Percentiles rank a stretch among this genome's conserved stretches.
phyloP scores from a whole-genome alignment of 2,888 invertebrate species.

The Neoaliturus tenellus region DNA sequence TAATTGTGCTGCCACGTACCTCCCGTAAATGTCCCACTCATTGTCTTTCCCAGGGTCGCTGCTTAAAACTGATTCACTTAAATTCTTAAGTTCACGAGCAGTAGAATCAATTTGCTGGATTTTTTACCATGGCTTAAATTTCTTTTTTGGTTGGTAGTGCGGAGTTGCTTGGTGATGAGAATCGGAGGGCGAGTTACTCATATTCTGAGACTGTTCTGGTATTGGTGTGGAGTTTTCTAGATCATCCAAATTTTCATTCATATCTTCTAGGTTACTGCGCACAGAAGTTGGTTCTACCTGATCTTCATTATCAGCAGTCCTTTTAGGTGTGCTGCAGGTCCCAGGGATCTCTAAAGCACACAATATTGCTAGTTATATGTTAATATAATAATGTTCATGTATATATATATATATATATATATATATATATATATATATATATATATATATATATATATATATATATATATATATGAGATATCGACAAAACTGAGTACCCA shows the following conservation, averaged over 20 bases:
- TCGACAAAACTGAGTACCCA: too few species aligned
- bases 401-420: slow-evolving; percentile 20
- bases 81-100: too few species aligned
- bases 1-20: slow-evolving; percentile 44
- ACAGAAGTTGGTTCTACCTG: too few species aligned
- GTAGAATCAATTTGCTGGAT: too few species aligned
- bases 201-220: too few species aligned
- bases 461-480: slow-evolving; percentile 24
- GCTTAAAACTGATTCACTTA: slow-evolving; percentile 4
- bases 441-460: slow-evolving; percentile 32
- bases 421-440: slow-evolving; percentile 11
- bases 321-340: slow-evolving; percentile 2
- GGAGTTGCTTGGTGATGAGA: too few species aligned
- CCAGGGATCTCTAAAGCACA: slow-evolving; percentile 7
- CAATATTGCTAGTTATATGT: slow-evolving; percentile 2
- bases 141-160: too few species aligned
- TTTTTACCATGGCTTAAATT: too few species aligned
- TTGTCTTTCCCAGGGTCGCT: slow-evolving; percentile 30
- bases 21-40: slow-evolving; percentile 41
- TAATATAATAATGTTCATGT: background rate
- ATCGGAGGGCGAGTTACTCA: too few species aligned
- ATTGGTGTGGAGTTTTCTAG: too few species aligned
- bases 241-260: too few species aligned
- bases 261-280: too few species aligned
- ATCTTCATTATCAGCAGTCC: slow-evolving; percentile 18